Evolutionary conservation across 1,140 invertebrate species (phyloP).

Genomic region (honey bee (Apis mellifera)): DNA sequence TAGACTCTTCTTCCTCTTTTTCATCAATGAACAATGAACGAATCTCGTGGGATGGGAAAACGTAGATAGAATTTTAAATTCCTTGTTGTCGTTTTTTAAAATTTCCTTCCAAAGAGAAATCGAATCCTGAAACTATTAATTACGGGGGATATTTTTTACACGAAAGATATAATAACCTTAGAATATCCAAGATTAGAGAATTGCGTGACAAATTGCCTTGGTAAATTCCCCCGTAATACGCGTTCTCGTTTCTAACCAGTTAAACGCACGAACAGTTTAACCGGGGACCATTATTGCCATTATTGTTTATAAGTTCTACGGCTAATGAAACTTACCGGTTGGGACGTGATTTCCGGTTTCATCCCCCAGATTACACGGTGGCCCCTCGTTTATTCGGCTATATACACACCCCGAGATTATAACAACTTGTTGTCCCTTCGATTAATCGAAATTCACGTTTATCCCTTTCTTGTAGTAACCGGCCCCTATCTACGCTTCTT

Average conservation of each 20-base stretch:
- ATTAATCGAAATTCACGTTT: constrained; percentile 68
- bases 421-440: constrained; percentile 63
- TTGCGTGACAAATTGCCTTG: constrained; percentile 5
- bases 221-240: background rate
- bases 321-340: constrained; percentile 36
- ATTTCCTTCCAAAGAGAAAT: too few species aligned
- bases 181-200: background rate
- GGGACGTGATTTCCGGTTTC: constrained; percentile 35
- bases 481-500: constrained; percentile 34
- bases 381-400: constrained; percentile 44
- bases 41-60: too few species aligned
- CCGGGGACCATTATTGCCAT: constrained; percentile 11
- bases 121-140: too few species aligned
- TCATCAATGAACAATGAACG: too few species aligned
- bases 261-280: constrained; percentile 17
- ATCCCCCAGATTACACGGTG: constrained; percentile 35
- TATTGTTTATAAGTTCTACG: constrained; percentile 47
- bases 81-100: too few species aligned
- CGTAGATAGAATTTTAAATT: too few species aligned
- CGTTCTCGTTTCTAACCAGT: background rate
- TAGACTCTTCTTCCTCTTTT: too few species aligned
- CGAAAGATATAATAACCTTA: background rate
- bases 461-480: constrained; percentile 55
- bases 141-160: too few species aligned
- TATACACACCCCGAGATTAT: constrained; percentile 57